Base-by-base conservation (phyloP, 1,140 invertebrate genomes). In the Trinorchestia longiramus region DNA sequence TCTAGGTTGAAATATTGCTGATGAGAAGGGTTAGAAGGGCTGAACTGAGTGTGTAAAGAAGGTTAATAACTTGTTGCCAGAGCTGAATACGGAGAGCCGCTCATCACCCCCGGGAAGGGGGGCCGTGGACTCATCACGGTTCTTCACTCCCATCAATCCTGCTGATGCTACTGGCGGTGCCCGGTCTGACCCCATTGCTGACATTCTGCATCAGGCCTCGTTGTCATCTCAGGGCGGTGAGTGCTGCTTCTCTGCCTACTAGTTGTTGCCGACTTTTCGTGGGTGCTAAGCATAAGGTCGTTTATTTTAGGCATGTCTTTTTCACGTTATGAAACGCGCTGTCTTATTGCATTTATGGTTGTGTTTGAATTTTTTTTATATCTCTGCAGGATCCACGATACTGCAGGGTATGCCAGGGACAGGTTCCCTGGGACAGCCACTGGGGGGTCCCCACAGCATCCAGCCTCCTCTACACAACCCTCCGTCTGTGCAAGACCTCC, bases 61-160 rank as follows among this genome's bases (percentile, higher is more conserved):
- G 47, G 47, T 53, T 77, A 36, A 77, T 77, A 36, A 53, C 3
- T 42, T 91, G 88, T 44, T 23, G 88, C 28, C 92, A 43, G 92
- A 94, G 36, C 92, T 94, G 43, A 94, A 43, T 40, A 47, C 92
- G 36, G 92, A 94, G 92, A 47, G 36, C 40, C 92, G 92, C 40
- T 3, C 92, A n/a, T 94, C 92, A 17, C 92, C 92, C 19, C 92
- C 92, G 8, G 44, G 92, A 17, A 43, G 88, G 41, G 41, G 88
- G 41, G 43, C 43, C 43, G 43, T 96, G 87, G 87, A 90, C 90
- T 44, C 43, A 23, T 96, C 95, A 23, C 95, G 90, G 40, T 96
- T 96, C 95, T 96, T 96, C 87, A 91, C 95, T 4, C 95, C 95
- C 87, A 96, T 96, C 90, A 91, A 88, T 42, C 95, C 95, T 91